Base-by-base conservation (phyloP, 2,888 invertebrate species). In the Drosophila engyochracea region DNA sequence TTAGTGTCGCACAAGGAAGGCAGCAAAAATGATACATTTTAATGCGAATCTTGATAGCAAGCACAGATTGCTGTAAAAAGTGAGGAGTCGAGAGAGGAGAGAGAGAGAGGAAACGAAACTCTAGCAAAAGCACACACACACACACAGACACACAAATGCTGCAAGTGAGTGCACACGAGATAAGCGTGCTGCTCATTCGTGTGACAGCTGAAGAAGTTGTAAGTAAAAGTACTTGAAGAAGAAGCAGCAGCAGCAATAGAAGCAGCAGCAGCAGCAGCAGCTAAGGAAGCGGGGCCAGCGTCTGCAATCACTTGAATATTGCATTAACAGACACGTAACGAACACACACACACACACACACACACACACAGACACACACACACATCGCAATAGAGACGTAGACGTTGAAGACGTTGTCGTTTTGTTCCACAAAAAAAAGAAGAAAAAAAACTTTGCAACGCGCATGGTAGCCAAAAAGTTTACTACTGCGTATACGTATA, bases 21-120 rank as follows among this genome's bases (percentile, higher is more conserved):
- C 85, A 78, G 91, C 91, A 87, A 91, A 85, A 91, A 86, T 90
- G 92, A 92, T 92, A 92, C 92, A 92, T 92, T 92, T 92, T 92
- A 92, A 92, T 92, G 92, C 91, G 92, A 92, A 92, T 92, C 92
- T 91, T 87, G 92, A 92, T 92, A 92, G 90, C 80, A 86, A 81
- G n/a, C 90, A 88, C 77, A 85, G 91, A 92, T 92, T 91, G 91
- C 85, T 69, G 76, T 77, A 78, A 85, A 90, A 85, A 85, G 70
- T 22, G 51, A 41, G 41, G 49, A 49, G 25, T 2, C 16, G 25
- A 4, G 25, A 22, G 53, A 63, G 30, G 16, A 30, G 19, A 31
- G 63, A 59, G 30, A 5, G 41, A 3, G 83, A 82, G 89, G 86
- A 86, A 91, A 91, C 85, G 90, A 89, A 91, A 91, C 90, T 91